These are phyloP conservation scores for Tetraodon nigroviridis DNA, from an alignment of 2,113 vertebrate genomes.

Conservation along the genomic window DNA sequence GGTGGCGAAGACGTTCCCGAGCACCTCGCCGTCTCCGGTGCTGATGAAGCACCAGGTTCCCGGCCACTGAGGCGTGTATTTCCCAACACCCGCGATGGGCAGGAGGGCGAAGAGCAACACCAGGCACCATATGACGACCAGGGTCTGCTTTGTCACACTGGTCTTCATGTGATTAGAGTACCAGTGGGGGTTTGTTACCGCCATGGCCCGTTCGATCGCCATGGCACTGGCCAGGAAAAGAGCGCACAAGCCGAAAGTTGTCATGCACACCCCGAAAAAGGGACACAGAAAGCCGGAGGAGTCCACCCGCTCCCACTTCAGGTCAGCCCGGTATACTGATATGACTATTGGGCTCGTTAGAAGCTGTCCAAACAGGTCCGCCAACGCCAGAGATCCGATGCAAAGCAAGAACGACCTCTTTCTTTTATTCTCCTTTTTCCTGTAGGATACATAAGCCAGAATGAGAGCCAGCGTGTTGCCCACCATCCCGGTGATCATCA, in stretches of 20 bases:
- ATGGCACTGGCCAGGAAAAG: constrained; percentile 90
- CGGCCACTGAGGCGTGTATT: constrained; percentile 89
- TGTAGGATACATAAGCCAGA: constrained; percentile 83
- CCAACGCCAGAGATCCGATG: constrained; percentile 88
- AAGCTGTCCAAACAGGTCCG: constrained; percentile 89
- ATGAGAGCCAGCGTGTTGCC: constrained; percentile 89
- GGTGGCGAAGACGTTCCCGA: constrained; percentile 79
- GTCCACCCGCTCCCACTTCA: constrained; percentile 81
- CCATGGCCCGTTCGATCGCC: constrained; percentile 87
- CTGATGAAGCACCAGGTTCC: constrained; percentile 97
- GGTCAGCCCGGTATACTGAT: constrained; percentile 80
- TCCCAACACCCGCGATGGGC: constrained; percentile 82
- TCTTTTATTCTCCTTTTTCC: constrained; percentile 80
- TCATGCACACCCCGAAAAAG: constrained; percentile 94
- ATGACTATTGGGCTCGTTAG: constrained; percentile 93
- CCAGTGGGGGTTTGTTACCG: constrained; percentile 90
- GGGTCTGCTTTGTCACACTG: constrained; percentile 73
- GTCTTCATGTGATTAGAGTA: constrained; percentile 89
- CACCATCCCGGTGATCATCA: constrained; percentile 91
- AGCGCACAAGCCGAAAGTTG: constrained; percentile 88
- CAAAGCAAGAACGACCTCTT: constrained; percentile 91
- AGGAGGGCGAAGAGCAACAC: constrained; percentile 82
- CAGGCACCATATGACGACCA: constrained; percentile 78
- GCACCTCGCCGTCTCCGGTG: constrained; percentile 58
- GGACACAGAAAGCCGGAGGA: constrained; percentile 80